Evolutionary conservation across 2,797 vertebrate genomes (phyloP), one percentile per base, ranked within the genome.

Genomic region (Peromyscus aztecus): DNA sequence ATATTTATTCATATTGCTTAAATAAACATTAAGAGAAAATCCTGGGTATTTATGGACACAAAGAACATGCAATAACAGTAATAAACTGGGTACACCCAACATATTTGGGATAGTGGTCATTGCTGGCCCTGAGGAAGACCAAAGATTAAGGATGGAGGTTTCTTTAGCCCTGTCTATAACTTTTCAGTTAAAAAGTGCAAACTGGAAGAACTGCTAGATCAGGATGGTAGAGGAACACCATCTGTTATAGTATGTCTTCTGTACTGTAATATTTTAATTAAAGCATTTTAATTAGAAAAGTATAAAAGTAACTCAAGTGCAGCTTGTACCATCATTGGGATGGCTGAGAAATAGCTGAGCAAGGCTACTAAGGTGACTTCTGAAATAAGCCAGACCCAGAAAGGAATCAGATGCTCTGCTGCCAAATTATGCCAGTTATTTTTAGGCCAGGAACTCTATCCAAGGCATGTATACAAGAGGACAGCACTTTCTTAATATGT

Each of bases 351-450:
- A 73, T 55, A 90, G 67, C 31, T 43, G 80, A n/a, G 83, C 16
- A 76, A 78, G 95, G 40, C 67, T 97, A 94, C 97, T 94, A 94
- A 96, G 80, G 97, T 96, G 94, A 95, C 82, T 91, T 86, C 61
- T 97, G 93, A 98, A 97, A 95, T 77, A 97, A 97, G 31, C 83
- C 97, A 97, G 96, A 57, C 65, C 80, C 86, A 95, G 84, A 95
- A 95, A 94, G 75, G 69, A 97, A 95, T 97, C 96, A 95, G 96
- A 97, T 91, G 46, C 34, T 94, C 94, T 37, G 63, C 23, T 87
- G 89, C 82, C 80, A 77, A 89, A 21, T 81, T 63, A 11, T 95
- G 95, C 80, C 96, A 96, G 82, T 85, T 97, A 98, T 97, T 97
- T 97, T 98, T 93, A 96, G 96, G 63, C 63, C 76, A 78, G 61